Evolutionary conservation across 2,888 invertebrate genomes (phyloP), one percentile per base, ranked within the genome.

Genomic region (Sarcophaga carnaria): DNA sequence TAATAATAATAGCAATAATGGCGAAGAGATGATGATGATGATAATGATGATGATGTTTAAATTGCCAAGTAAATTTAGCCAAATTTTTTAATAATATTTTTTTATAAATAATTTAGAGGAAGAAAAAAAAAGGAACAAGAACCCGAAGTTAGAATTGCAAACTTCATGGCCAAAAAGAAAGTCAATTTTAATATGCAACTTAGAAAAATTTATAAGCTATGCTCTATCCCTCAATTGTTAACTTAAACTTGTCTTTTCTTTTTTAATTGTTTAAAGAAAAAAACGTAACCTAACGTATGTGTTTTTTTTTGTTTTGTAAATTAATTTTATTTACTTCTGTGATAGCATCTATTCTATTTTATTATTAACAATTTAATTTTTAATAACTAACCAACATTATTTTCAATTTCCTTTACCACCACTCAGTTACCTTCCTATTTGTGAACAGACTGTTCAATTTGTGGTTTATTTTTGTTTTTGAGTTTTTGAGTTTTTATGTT

Each of bases 301-400:
- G 81, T 70, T 83, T 79, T 74, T 82, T 82, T 80, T 84, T 80
- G 70, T 74, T 80, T 77, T 60, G 49, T 72, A 37, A 37, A 37
- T 37, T 37, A 37, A 37, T 37, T 80, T 83, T 79, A 45, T 79
- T 85, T 81, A 83, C 80, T 85, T 88, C 88, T 88, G 88, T 88
- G 88, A 88, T 88, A 88, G 88, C 88, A 85, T 71, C 70, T 76
- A 70, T 74, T 78, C 77, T 86, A 69, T 74, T 81, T 75, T 74
- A 64, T 78, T 17, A 17, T 75, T 75, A 74, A 77, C 70, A 69
- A 83, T 80, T 75, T 70, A 62, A 79, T 86, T 60, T 76, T 86
- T 83, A 71, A 75, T 54, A 74, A 87, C 86, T 79, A 83, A 86
- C 80, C 80, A 72, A 67, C 59, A 80, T 67, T 37, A 37, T 37